Evolutionary conservation across 2,113 vertebrate genomes (phyloP), one percentile per base, ranked within the genome.

Genomic region (Gymnobelideus leadbeateri): DNA sequence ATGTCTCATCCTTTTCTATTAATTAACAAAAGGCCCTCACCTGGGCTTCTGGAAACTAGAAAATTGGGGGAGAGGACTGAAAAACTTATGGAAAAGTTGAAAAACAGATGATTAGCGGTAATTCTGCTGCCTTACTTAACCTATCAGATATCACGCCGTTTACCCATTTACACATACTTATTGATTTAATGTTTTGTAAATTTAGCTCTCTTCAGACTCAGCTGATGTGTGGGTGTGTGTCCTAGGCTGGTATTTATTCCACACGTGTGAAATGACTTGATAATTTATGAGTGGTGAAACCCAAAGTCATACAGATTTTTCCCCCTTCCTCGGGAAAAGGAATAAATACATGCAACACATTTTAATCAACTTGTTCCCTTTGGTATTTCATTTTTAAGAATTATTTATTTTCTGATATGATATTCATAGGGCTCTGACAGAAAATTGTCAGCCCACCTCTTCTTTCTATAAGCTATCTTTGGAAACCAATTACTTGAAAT

Each of bases 261-360:
- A 92, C 94, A 97, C 98, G 98, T 98, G 99, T 98, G 98, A 99
- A 99, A 98, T 3, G 91, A 98, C 97, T 97, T 96, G 98, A 98
- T 98, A 99, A 99, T 99, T 98, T 99, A 99, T 99, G 98, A 96
- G 97, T 95, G 98, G 98, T 98, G 96, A 98, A 99, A 98, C 96
- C 97, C 97, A 98, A 98, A 98, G 97, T 98, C 90, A 28, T 97
- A 97, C 96, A 98, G 97, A 97, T 98, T 98, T 98, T 68, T 68
- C 31, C 8, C 8, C 68, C 68, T 43, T 55, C 97, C 98, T 98
- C 94, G 50, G 98, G 98, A 97, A 97, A 84, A 98, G 94, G 96
- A 97, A 98, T 98, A 98, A 97, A 98, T 97, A 97, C 96, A 96
- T 49, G 61, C 90, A 92, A 97, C 97, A 98, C 97, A 95, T 96